Conservation (phyloP, 2,113 vertebrate genomes). For the Sitta europaea region DNA sequence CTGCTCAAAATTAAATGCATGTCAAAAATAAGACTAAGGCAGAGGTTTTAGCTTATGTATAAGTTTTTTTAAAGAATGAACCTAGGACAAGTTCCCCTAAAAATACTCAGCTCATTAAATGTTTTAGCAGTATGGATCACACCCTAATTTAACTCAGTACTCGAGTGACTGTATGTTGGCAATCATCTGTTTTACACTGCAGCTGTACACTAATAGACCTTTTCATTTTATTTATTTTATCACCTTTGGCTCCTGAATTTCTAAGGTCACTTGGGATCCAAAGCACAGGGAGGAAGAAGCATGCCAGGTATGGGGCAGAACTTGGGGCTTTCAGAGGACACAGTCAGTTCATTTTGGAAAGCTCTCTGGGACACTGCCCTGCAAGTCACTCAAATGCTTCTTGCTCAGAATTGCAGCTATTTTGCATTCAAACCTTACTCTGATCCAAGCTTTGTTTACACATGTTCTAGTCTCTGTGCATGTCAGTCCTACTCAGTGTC, state of each 20-base stretch:
- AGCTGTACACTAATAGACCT: not conserved
- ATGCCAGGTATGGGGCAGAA: not conserved
- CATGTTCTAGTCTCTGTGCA: not conserved
- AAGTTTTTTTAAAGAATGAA: not conserved
- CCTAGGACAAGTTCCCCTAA: not conserved
- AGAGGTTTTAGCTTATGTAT: not conserved
- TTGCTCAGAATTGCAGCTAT: not conserved
- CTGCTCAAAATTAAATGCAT: not conserved
- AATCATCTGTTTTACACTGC: not conserved
- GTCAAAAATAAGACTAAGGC: not conserved
- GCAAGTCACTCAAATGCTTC: not conserved
- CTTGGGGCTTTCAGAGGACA: not conserved
- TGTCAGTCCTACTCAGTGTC: not conserved
- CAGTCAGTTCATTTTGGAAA: not conserved
- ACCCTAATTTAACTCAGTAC: not conserved
- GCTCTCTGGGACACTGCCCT: not conserved
- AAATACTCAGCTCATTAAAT: not conserved
- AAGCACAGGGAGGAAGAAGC: not conserved
- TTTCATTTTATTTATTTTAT: too few species aligned
- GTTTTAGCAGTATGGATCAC: not conserved
- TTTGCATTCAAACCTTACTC: not conserved
- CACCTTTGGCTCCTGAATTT: not conserved
- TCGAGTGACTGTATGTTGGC: not conserved
- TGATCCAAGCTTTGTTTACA: not conserved
- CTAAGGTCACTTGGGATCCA: not conserved